Conservation (phyloP, 2,113 vertebrate species). For the Camelus dromedarius region DNA sequence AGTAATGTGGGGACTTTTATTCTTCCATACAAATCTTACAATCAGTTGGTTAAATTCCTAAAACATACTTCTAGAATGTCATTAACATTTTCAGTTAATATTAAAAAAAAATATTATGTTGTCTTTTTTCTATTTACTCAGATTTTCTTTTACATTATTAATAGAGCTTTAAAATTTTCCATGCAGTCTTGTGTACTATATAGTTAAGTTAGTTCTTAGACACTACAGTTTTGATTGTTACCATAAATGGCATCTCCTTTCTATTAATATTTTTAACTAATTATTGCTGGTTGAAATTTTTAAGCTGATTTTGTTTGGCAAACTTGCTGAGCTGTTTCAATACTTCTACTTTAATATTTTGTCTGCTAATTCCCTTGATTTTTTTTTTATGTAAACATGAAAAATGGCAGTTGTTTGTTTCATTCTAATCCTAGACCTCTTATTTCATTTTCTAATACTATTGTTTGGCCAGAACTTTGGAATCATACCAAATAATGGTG, state of each 20-base stretch:
- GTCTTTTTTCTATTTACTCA: neutral
- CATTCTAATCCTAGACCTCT: neutral
- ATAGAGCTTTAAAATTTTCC: neutral
- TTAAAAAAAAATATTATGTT: neutral
- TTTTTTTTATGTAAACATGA: neutral
- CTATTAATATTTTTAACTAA: neutral
- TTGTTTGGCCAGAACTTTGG: neutral
- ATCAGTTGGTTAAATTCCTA: neutral
- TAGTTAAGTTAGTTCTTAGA: neutral
- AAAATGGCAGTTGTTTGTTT: neutral
- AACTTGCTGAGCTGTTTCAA: neutral
- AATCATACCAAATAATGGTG: slow-evolving; percentile 8
- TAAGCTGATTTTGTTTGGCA: neutral
- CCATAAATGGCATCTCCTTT: neutral
- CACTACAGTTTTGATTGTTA: neutral
- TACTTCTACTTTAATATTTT: slow-evolving; percentile 37
- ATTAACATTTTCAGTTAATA: neutral
- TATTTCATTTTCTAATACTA: neutral
- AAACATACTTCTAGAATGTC: neutral
- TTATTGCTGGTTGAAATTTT: slow-evolving; percentile 21
- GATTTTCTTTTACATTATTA: neutral
- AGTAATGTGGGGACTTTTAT: neutral
- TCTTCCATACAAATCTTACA: neutral
- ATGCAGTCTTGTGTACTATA: neutral
- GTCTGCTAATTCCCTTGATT: neutral